Evolutionary conservation across 2,888 invertebrate species (phyloP), one percentile per base, ranked within the genome.

Genomic region (Cataglyphis cursor): DNA sequence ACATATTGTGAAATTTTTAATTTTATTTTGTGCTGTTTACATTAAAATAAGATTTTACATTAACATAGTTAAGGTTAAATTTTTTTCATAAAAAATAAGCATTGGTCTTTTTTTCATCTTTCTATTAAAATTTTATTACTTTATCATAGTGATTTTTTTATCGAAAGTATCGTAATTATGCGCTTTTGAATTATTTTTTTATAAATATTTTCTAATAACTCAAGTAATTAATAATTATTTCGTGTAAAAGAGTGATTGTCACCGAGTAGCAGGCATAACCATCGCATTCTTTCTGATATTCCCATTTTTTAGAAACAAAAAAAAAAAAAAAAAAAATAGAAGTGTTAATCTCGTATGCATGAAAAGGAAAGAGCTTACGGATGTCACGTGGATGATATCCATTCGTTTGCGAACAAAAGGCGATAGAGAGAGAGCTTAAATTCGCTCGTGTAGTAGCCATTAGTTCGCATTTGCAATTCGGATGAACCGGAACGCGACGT

Each of bases 381-480:
- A 62, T 48, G 35, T 21, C 51, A 35, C 21, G 62, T 18, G 18
- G n/a, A 51, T 62, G 12, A 64, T 75, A 75, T 9, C 3, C 24
- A 35, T n/a, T n/a, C 21, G 28, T 70, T 74, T 31, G 62, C 57
- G 35, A 59, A 61, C 70, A 35, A 61, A 61, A 61, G 48, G 28
- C 9, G 12, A 2, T 28, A 2, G 28, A 8, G 28, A 54, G 54
- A 38, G 9, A 84, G n/a, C n/a, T 88, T 80, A 86, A 84, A 88
- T 89, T 87, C 85, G 73, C 51, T 28, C 66, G 66, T 85, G 84
- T 83, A 83, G 74, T 72, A 83, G 51, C 82, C 83, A 83, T 90
- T 85, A 84, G 81, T 82, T 6, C 59, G 76, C 83, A 90, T 90
- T 88, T 89, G 85, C 88, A 89, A 90, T 90, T 90, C 89, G 81